phyloP scores from a whole-genome alignment of 2,888 invertebrate genomes.

The Yponomeuta sedellus region DNA sequence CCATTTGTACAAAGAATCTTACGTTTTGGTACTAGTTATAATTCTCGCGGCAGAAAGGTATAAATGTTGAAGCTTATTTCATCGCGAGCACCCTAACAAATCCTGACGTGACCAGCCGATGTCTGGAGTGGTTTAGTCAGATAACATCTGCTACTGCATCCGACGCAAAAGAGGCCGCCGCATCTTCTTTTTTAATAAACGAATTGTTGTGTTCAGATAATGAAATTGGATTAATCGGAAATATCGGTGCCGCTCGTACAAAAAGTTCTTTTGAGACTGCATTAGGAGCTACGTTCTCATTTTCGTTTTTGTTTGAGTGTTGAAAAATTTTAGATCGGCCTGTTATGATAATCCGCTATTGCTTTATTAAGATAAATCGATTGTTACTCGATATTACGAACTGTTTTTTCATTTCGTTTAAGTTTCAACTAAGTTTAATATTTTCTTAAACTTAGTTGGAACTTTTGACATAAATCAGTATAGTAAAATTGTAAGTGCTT shows the following conservation, averaged over 20 bases:
- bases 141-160: conserved; percentile 21
- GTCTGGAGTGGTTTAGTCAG: conserved; percentile 18
- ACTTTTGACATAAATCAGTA: no score
- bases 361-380: background rate
- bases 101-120: conserved; percentile 15
- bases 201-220: conserved; percentile 13
- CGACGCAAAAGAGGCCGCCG: conserved; percentile 11
- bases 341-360: background rate
- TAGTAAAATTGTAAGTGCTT: no score
- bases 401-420: background rate
- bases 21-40: no score
- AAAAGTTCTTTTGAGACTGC: conserved; percentile 3
- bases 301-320: background rate
- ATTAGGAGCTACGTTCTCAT: background rate
- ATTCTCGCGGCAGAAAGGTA: background rate
- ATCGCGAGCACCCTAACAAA: conserved; percentile 18
- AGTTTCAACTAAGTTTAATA: background rate
- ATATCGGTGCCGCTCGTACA: background rate
- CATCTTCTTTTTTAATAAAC: conserved; percentile 2
- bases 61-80: background rate
- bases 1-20: no score
- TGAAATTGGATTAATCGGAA: conserved; percentile 14
- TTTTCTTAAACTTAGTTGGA: background rate
- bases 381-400: no score
- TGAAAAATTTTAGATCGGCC: background rate